Evolutionary conservation across 2,113 vertebrate species (phyloP).

Genomic region (Narcine bancroftii): DNA sequence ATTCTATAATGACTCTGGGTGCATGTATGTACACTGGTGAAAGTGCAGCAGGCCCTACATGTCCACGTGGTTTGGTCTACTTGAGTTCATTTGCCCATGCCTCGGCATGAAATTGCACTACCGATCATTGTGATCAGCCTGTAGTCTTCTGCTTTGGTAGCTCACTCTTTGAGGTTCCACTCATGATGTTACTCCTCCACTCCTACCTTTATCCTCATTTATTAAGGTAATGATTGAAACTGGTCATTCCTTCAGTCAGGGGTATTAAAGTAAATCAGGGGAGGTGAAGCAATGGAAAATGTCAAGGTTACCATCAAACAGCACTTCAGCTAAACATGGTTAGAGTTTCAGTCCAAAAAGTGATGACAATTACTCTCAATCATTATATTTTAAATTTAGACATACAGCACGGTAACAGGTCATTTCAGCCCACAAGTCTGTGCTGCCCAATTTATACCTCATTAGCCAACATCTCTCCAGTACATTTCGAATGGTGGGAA

Average conservation of each 20-base stretch:
- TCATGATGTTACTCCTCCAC: neutral
- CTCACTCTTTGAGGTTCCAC: no score
- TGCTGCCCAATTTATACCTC: no score
- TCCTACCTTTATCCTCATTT: neutral
- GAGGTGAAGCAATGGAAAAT: neutral
- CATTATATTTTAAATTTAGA: no score
- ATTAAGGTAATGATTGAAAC: neutral
- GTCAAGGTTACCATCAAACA: neutral
- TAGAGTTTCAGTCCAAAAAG: neutral
- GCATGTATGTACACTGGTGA: neutral
- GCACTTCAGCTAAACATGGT: neutral
- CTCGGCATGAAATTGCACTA: neutral
- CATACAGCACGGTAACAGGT: no score
- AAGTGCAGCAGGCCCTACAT: neutral
- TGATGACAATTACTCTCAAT: neutral
- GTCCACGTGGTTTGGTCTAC: neutral
- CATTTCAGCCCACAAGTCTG: no score
- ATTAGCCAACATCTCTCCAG: no score
- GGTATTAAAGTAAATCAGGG: neutral
- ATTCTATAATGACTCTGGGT: neutral
- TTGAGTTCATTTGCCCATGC: neutral
- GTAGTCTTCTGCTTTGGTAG: neutral
- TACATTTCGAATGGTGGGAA: no score
- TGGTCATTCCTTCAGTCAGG: neutral
- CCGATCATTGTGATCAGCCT: neutral